Percentiles rank a stretch among this genome's conserved stretches.
These are phyloP conservation scores for Calliphora vomitoria DNA, from an alignment of 2,888 invertebrate species.

Conservation along the genomic window DNA sequence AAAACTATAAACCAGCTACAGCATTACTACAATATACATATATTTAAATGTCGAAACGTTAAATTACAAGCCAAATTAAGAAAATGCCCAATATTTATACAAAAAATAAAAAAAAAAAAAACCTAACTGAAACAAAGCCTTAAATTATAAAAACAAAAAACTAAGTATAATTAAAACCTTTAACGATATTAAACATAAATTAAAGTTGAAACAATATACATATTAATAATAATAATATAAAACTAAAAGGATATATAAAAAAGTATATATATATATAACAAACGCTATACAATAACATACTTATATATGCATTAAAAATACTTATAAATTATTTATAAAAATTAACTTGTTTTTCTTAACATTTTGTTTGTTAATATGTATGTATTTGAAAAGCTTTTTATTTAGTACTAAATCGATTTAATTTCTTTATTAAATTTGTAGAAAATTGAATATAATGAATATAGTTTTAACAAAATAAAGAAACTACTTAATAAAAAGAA, in stretches of 20 bases:
- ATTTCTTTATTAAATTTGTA: conserved; percentile 43
- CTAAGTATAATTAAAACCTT: background rate
- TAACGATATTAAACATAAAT: background rate
- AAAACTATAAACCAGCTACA: background rate
- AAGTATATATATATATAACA: background rate
- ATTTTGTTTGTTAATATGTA: conserved; percentile 14
- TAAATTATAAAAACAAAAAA: conserved; percentile 32
- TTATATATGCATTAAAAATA: background rate
- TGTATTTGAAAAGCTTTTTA: background rate
- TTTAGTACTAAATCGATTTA: conserved; percentile 1
- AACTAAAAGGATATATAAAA: background rate
- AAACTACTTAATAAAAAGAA: conserved; percentile 12
- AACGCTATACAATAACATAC: conserved; percentile 9
- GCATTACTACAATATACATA: background rate
- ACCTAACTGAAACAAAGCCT: conserved; percentile 48
- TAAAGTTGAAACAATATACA: background rate
- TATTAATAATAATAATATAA: background rate
- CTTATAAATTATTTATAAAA: background rate
- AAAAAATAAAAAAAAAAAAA: background rate
- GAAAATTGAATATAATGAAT: conserved; percentile 5
- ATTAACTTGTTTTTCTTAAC: background rate
- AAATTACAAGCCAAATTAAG: conserved; percentile 5
- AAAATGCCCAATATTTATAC: conserved; percentile 11
- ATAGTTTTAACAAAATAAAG: conserved; percentile 35
- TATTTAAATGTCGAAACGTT: background rate